Conservation (phyloP, 2,888 invertebrate species). For the Girardia tigrina region DNA sequence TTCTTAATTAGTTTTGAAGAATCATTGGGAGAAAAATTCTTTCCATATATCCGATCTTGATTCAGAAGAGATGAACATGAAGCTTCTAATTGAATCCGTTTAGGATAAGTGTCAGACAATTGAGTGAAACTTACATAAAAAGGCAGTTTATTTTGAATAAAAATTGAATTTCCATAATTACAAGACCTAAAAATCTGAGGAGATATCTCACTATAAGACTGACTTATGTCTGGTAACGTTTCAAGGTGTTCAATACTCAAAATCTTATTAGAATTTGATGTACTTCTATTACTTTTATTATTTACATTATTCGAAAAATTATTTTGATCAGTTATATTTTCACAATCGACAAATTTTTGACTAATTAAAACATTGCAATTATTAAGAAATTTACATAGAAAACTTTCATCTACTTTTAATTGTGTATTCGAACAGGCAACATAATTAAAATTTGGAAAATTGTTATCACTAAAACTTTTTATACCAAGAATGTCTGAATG, state of each 20-base stretch:
- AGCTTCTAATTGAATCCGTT: too few species aligned
- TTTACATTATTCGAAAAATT: not conserved
- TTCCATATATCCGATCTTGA: not conserved
- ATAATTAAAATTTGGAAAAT: not conserved
- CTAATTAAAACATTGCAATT: not conserved
- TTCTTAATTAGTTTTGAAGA: not conserved
- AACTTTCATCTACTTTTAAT: not conserved
- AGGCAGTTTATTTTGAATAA: not conserved
- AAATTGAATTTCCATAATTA: not conserved
- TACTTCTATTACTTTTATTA: not conserved
- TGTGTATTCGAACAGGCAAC: not conserved
- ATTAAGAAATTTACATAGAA: not conserved
- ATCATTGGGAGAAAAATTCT: not conserved
- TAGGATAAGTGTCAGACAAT: too few species aligned
- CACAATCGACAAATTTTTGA: not conserved
- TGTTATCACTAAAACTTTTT: not conserved
- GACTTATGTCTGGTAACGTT: slow-evolving; percentile 3
- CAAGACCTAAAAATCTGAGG: not conserved
- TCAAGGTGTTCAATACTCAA: not conserved
- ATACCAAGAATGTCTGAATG: not conserved
- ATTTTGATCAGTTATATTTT: not conserved
- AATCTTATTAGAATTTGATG: not conserved
- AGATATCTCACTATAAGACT: not conserved
- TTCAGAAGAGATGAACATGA: not conserved
- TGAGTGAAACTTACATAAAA: slow-evolving; percentile 2